Evolutionary conservation across 2,797 vertebrate genomes (phyloP), one percentile per base, ranked within the genome.

Genomic region (Epinephelus coioides): DNA sequence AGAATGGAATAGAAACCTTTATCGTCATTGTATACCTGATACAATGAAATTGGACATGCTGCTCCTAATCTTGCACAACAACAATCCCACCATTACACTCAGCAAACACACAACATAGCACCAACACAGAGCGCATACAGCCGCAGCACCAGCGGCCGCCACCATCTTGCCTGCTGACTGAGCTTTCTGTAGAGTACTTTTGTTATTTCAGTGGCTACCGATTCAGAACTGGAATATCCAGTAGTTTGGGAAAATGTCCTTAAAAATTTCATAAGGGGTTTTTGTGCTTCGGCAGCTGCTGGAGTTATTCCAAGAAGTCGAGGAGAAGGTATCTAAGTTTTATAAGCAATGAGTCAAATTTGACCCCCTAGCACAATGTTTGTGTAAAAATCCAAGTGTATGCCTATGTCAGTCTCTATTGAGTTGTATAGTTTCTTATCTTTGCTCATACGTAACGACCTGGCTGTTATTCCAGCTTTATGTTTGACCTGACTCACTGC

Each of bases 401-500:
- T 11, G 21, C 10, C 40, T 14, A 1, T n/a, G 17, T 63, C 17
- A 15, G 19, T 56, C 44, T 56, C 21, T 43, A 13, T 18, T 25
- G 15, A 19, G 19, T 44, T 75, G 23, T 43, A 21, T 5, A 61
- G 50, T 78, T 75, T 50, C 15, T 40, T 38, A 51, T 43, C 34
- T 53, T 44, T 30, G 8, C 50, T 70, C 38, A n/a, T 7, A 19
- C 40, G 5, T 54, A 13, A 21, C 40, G 56, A 27, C 9, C 40
- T 13, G 13, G 7, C 38, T 69, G 38, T 50, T 10, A 50, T 17
- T 51, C 34, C 44, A 43, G 23, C 7, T 70, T 18, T 61, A 0
- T 34, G 34, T 2, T 19, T 43, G n/a, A 25, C 46, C 60, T 55
- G 69, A 84, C 68, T 82, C 47, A 63, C 61, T 44, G 59, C 60